Evolutionary conservation across 2,888 invertebrate species (phyloP), one percentile per base, ranked within the genome.

Genomic region (Drosophila nr. medialis): DNA sequence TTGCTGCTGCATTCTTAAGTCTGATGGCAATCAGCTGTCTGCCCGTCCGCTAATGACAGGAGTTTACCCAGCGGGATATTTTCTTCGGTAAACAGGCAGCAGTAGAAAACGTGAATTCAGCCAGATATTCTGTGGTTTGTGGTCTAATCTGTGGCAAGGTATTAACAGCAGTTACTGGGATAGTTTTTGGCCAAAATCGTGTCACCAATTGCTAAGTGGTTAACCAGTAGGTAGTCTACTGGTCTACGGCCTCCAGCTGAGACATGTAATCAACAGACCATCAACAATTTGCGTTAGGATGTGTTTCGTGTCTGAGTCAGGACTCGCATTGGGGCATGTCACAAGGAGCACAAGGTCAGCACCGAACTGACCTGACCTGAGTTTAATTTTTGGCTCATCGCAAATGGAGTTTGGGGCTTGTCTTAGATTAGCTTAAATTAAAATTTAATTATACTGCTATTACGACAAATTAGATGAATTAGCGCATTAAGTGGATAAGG

Each of bases 201-300:
- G 55, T 78, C 27, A 60, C 36, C 75, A 69, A 80, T 77, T 68
- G 59, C 64, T 63, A 69, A 65, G 69, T 74, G 75, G 27, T 29
- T 59, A 29, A 49, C 51, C 32, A 59, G 21, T 34, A 29, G 62
- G 34, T 67, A 40, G 30, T 32, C 24, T 11, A 24, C 10, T 34
- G 65, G 63, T 15, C 24, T 24, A 24, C 75, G 65, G 62, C 40
- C 53, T 29, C 65, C 66, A 75, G 66, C 64, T 72, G 78, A 78
- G 74, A 51, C 66, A 70, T 58, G 50, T 75, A 75, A 75, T 77
- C 75, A 80, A 70, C 63, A 54, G 58, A 68, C 64, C 80, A 79
- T 69, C 69, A 65, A 49, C 36, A 29, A 36, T 60, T 78, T 68
- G 15, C 34, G 40, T 13, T 38, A 30, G 42, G 45, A 32, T 62